Percentiles rank a stretch among this genome's conserved stretches.
Evolutionary conservation across 1,140 invertebrate genomes (phyloP).

Genomic region (Apocrypta bakeri): DNA sequence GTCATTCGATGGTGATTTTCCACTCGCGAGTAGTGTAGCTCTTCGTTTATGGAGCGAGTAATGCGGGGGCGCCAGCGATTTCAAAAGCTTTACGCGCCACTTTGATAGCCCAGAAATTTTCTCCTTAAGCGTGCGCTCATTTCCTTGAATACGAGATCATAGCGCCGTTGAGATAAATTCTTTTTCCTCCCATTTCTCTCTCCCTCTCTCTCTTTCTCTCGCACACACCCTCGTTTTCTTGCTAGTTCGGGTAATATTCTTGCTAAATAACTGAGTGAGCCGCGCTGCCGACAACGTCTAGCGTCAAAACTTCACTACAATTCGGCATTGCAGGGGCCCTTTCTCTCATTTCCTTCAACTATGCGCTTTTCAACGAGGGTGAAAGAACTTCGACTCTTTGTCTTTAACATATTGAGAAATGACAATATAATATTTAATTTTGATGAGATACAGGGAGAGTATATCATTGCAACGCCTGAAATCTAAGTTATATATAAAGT

Average conservation of each 20-base stretch:
- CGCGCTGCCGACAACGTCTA: background rate
- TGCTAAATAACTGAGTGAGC: conserved; percentile 30
- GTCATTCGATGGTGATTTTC: conserved; percentile 38
- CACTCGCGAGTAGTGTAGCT: background rate
- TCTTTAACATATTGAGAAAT: background rate
- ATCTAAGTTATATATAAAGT: too few species aligned
- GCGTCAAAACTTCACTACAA: conserved; percentile 21
- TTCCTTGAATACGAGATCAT: conserved; percentile 40
- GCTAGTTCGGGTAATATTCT: background rate
- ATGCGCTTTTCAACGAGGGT: background rate
- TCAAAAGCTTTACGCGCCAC: conserved; percentile 18
- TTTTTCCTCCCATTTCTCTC: background rate
- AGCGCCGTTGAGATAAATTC: conserved; percentile 21
- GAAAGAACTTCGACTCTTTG: background rate
- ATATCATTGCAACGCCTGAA: too few species aligned
- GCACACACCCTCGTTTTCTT: background rate
- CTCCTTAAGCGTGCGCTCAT: conserved; percentile 23
- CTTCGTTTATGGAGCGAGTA: conserved; percentile 9
- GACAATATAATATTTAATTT: too few species aligned
- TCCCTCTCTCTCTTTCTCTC: background rate
- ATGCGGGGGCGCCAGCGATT: background rate
- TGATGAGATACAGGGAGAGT: too few species aligned
- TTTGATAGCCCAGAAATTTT: conserved; percentile 39
- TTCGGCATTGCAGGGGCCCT: conserved; percentile 4
- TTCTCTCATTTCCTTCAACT: background rate